These are phyloP conservation scores for Coendou prehensilis DNA, from an alignment of 2,797 vertebrate species.

Conservation along the genomic window DNA sequence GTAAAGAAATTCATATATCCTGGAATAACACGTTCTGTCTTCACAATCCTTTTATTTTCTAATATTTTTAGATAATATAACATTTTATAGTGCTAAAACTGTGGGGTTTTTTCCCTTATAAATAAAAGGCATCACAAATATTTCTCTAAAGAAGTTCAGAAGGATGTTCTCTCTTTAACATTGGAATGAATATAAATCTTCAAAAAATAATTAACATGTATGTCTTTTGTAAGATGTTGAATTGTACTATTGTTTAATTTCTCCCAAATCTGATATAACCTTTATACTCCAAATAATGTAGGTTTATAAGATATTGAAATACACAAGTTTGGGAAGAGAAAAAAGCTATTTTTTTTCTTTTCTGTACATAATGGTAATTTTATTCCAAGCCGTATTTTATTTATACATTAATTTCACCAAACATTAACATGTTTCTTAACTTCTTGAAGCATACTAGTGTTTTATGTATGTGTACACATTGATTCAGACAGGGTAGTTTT, in stretches of 20 bases:
- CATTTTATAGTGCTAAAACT: constrained; percentile 30
- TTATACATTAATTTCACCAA: constrained; percentile 82
- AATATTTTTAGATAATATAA: constrained; percentile 81
- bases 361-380: constrained; percentile 60
- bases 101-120: constrained; percentile 6
- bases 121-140: constrained; percentile 54
- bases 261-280: constrained; percentile 62
- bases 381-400: constrained; percentile 83
- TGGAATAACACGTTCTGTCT: constrained; percentile 75
- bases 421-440: constrained; percentile 62
- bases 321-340: constrained; percentile 21
- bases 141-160: constrained; percentile 37
- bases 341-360: constrained; percentile 1
- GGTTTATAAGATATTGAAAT: constrained; percentile 49
- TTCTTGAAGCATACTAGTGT: constrained; percentile 68
- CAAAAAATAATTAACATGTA: neutral
- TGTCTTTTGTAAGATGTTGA: constrained; percentile 14
- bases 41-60: constrained; percentile 83
- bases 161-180: constrained; percentile 55
- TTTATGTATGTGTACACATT: constrained; percentile 59
- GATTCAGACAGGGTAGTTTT: constrained; percentile 64
- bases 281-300: constrained; percentile 1
- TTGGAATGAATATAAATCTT: neutral
- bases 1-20: constrained; percentile 72
- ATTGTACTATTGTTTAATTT: constrained; percentile 3